Base-by-base conservation (phyloP, 2,113 vertebrate genomes). In the Pelodiscus sinensis region DNA sequence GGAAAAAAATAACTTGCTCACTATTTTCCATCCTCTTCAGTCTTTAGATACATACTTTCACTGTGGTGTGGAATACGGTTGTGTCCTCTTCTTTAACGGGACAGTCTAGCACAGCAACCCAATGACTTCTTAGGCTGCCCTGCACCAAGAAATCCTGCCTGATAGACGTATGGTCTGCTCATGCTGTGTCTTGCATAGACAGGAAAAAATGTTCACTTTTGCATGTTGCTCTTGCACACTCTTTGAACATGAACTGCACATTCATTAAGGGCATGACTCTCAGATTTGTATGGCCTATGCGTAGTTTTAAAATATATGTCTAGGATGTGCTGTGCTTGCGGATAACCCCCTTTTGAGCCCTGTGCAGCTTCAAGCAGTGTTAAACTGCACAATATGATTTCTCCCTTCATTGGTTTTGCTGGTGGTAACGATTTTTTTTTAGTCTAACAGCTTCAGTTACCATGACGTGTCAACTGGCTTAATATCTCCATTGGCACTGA, bases 361-460 rank as follows among this genome's bases (percentile, higher is more conserved):
- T 90, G 82, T 83, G 16, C 65, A 88, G 51, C 18, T n/a, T 12
- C 38, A 5, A 13, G 7, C 19, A 22, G 87, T 90, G 22, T 25
- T 78, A 0, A 79, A 90, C 60, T 52, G 52, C 50, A 89, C 75
- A 62, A 92, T 86, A 60, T 44, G 87, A 88, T 92, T 96, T 87
- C 62, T 89, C 51, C 14, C 75, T 94, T 71, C 60, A 16, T 29
- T 81, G 84, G 71, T 92, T 94, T 96, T 88, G 86, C 71, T 88
- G 54, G 31, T 85, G 2, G 1, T 90, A 54, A 58, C 51, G 79
- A 57, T 62, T 73, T 87, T 89, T 94, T 73, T 82, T 68, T 25
- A 21, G 13, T 68, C 35, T 90, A 29, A 25, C 50, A 81, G 52
- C 24, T 82, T n/a, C 83, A 75, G 13, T 75, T 81, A 56, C 58